phyloP scores from a whole-genome alignment of 2,888 invertebrate genomes.

The Nomada fucata region DNA sequence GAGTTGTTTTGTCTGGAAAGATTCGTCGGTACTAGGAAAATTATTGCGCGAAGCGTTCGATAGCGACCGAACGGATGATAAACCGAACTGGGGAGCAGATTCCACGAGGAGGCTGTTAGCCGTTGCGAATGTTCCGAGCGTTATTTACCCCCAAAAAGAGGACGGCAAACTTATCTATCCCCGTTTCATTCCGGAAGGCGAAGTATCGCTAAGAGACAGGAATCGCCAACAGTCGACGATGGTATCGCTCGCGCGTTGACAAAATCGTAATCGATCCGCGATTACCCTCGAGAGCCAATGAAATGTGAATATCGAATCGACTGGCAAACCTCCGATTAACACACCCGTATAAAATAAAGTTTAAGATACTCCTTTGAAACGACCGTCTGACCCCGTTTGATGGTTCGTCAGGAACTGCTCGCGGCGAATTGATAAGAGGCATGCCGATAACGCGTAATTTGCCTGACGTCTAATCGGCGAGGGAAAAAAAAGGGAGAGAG shows the following conservation, averaged over 20 bases:
- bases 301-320: background rate
- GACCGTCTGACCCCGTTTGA: conserved; percentile 6
- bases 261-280: too few relatives aligned
- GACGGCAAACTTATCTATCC: too few relatives aligned
- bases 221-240: background rate
- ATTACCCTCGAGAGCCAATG: too few relatives aligned
- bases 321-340: too few relatives aligned
- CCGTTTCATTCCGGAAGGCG: too few relatives aligned
- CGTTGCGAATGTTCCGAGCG: background rate
- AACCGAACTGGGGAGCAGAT: background rate
- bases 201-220: background rate
- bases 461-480: background rate
- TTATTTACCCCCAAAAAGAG: too few relatives aligned
- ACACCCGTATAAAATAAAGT: background rate
- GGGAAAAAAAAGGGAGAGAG: too few relatives aligned
- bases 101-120: background rate
- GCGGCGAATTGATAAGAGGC: background rate
- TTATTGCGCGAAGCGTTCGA: background rate
- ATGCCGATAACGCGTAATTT: conserved; percentile 6
- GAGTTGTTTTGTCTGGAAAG: background rate
- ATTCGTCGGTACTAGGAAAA: background rate
- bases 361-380: background rate
- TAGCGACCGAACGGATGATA: background rate
- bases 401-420: background rate
- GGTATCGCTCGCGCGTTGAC: too few relatives aligned